A percentile compares a stretch with the other conserved stretches of the same genome.
phyloP scores from a whole-genome alignment of 1,140 invertebrate genomes.

The Nephila pilipes region DNA sequence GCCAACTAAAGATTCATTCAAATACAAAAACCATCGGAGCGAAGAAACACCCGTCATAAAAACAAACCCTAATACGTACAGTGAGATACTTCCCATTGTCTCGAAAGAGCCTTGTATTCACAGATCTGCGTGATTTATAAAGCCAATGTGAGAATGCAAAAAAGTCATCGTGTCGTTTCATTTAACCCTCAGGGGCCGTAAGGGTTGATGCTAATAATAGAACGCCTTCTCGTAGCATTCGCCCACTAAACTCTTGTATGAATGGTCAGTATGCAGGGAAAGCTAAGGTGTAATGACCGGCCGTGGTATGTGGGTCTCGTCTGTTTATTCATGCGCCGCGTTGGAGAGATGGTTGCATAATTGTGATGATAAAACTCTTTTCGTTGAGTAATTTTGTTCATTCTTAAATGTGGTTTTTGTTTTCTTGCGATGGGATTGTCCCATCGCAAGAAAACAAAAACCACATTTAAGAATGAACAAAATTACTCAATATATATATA shows the following conservation, averaged over 20 bases:
- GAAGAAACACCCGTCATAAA: not conserved
- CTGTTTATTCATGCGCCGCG: not conserved
- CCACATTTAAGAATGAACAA: too few species aligned
- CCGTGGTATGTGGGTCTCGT: constrained; percentile 32
- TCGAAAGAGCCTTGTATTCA: not conserved
- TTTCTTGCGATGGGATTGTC: not conserved
- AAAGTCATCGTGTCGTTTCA: not conserved
- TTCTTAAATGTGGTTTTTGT: not conserved
- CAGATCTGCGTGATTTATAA: not conserved
- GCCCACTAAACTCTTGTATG: constrained; percentile 27
- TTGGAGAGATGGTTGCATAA: not conserved
- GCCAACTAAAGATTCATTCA: not conserved
- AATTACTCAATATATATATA: too few species aligned
- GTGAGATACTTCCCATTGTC: not conserved
- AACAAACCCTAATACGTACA: not conserved
- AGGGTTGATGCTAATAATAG: not conserved
- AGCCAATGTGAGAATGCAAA: constrained; percentile 6
- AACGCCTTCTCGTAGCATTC: not conserved
- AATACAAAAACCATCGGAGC: not conserved
- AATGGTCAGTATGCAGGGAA: constrained; percentile 19
- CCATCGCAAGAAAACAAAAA: too few species aligned
- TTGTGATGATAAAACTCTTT: not conserved
- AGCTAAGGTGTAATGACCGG: constrained; percentile 28
- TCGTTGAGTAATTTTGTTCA: not conserved
- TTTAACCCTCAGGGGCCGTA: not conserved